Conservation (phyloP, 2,797 vertebrate species). For the Macroramphosus scolopax region DNA sequence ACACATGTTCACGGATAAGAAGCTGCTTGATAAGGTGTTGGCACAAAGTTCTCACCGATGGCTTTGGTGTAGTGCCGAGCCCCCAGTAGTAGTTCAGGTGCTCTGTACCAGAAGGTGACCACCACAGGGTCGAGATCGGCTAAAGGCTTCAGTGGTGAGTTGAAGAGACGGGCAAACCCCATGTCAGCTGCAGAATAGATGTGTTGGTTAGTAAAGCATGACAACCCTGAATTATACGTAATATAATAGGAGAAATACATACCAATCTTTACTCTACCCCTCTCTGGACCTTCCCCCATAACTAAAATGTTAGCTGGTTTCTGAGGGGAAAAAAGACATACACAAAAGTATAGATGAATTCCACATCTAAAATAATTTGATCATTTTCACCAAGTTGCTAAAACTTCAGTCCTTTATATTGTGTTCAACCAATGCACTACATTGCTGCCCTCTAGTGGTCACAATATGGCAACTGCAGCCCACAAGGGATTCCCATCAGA, state of each 20-base stretch:
- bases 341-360: no score
- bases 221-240: background rate
- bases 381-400: slow-evolving; percentile 7
- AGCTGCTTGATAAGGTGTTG: background rate
- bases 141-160: slow-evolving; percentile 99
- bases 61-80: slow-evolving; percentile 99
- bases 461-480: background rate
- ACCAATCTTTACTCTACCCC: slow-evolving; percentile 99
- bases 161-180: slow-evolving; percentile 99
- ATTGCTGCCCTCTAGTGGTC: slow-evolving; percentile 64
- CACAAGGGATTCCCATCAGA: background rate
- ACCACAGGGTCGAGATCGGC: slow-evolving; percentile 99
- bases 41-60: slow-evolving; percentile 85
- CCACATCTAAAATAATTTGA: no score
- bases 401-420: background rate
- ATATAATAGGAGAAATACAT: slow-evolving; percentile 56
- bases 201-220: background rate
- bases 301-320: slow-evolving; percentile 99
- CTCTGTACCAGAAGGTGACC: slow-evolving; percentile 99
- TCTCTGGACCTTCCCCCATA: slow-evolving; percentile 99
- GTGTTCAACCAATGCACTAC: slow-evolving; percentile 3
- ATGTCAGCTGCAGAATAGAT: slow-evolving; percentile 86
- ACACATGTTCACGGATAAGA: background rate
- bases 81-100: slow-evolving; percentile 96
- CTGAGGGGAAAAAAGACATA: slow-evolving; percentile 71